Evolutionary conservation across 2,888 invertebrate genomes (phyloP), one percentile per base, ranked within the genome.

Genomic region (Silvanus unidentatus): DNA sequence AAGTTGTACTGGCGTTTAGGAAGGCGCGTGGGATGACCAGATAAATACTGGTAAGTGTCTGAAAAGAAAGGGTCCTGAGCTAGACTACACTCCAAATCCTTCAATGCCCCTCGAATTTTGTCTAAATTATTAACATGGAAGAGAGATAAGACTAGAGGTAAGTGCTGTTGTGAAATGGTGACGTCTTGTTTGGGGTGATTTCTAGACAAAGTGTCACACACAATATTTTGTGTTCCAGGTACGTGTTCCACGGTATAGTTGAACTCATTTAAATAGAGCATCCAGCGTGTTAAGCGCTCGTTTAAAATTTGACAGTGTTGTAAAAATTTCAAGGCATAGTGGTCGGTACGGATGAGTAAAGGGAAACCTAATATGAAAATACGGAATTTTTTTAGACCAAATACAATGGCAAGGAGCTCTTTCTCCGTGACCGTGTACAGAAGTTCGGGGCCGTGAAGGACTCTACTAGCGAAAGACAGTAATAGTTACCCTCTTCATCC

Each of bases 351-450:
- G 14, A 53, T 50, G 29, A 44, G 35, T 2, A 55, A 10, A 9
- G 28, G 29, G n/a, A 16, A 11, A 1, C 44, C 47, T 9, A 39
- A 29, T n/a, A 54, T 6, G 10, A 40, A 36, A 0, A 40, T 44
- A 2, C 46, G 35, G 22, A 45, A 49, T 42, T 53, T 52, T 4
- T 44, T 38, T 13, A 54, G 11, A 1, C 40, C 44, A 30, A 43
- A 49, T 8, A 50, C 40, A 4, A 53, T 42, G 1, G 44, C 52
- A 1, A 52, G 39, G 2, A 52, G 36, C 30, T 50, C 56, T 22
- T 53, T 52, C 37, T 55, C 52, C 0, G 51, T 53, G 4, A 42
- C 41, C 5, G 51, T 55, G 37, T 54, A 55, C 3, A 43, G 28
- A 3, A 52, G 16, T 27, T 54, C 53, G 3, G 49, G 28, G 1